Conservation (phyloP, 2,888 invertebrate genomes). For the Acrocyrtus sp. region DNA sequence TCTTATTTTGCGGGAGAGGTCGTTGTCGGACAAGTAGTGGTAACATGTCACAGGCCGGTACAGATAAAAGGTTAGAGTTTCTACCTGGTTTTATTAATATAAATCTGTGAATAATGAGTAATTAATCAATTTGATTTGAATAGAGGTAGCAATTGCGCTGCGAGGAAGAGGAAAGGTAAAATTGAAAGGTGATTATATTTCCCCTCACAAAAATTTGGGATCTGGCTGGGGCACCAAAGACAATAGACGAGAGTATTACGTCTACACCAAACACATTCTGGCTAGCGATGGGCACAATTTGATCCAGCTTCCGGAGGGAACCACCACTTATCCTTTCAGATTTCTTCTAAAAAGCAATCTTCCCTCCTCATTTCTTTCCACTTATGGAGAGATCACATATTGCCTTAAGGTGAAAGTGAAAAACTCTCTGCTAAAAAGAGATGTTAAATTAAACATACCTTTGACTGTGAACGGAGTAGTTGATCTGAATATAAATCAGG, state of each 20-base stretch:
- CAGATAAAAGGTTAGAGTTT: conserved; percentile 76
- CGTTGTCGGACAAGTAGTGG: conserved; percentile 73
- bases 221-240: no score
- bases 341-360: conserved; percentile 77
- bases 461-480: conserved; percentile 47
- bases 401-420: conserved; percentile 81
- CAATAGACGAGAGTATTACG: no score
- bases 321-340: conserved; percentile 80
- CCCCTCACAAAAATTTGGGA: no score
- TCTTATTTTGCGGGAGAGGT: conserved; percentile 75
- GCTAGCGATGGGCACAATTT: conserved; percentile 30
- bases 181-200: no score
- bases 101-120: no score
- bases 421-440: conserved; percentile 75
- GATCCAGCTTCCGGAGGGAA: conserved; percentile 72
- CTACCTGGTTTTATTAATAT: not conserved
- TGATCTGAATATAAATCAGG: conserved; percentile 47
- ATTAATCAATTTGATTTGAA: not conserved
- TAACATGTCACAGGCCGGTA: conserved; percentile 73
- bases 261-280: not conserved
- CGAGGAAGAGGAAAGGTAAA: conserved; percentile 16
- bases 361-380: conserved; percentile 83
- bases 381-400: conserved; percentile 80
- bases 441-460: conserved; percentile 16
- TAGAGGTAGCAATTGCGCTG: conserved; percentile 18